These are phyloP conservation scores for Notarius quadriscutis DNA, from an alignment of 2,113 vertebrate genomes.

Conservation along the genomic window DNA sequence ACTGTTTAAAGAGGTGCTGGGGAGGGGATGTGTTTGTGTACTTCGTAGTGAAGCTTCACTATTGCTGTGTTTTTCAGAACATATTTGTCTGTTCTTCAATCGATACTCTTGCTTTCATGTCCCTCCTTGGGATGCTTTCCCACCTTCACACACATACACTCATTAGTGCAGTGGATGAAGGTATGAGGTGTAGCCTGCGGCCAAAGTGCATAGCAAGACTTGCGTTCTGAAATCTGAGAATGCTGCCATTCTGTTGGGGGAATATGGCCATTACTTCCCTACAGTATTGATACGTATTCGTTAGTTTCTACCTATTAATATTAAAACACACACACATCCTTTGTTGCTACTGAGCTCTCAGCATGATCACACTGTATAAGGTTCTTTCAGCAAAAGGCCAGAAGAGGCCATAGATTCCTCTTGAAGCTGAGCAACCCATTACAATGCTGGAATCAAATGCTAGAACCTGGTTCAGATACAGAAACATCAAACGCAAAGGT, in stretches of 20 bases:
- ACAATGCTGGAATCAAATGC: conserved; percentile 39
- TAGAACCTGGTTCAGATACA: conserved; percentile 16
- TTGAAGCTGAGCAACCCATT: conserved; percentile 16
- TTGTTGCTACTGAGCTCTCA: conserved; percentile 10
- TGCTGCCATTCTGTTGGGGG: conserved; percentile 34
- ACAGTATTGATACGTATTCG: conserved; percentile 70
- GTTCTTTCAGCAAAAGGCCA: conserved; percentile 9
- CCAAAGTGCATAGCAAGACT: conserved; percentile 34
- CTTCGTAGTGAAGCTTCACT: conserved; percentile 50
- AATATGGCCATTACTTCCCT: conserved; percentile 56
- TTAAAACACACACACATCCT: conserved; percentile 42
- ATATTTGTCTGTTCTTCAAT: conserved; percentile 66
- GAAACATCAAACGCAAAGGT: conserved; percentile 65
- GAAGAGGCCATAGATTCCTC: not conserved
- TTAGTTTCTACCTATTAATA: conserved; percentile 66
- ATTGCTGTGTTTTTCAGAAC: conserved; percentile 37
- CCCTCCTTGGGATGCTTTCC: conserved; percentile 56
- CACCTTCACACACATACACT: conserved; percentile 32
- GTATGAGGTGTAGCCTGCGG: conserved; percentile 56
- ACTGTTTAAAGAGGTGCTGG: conserved; percentile 12
- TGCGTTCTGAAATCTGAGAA: conserved; percentile 28
- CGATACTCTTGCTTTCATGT: conserved; percentile 70
- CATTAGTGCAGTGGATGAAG: conserved; percentile 59
- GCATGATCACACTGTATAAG: conserved; percentile 17
- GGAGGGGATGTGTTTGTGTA: conserved; percentile 46